Base-by-base conservation (phyloP, 2,888 invertebrate species). In the Latrodectus elegans region DNA sequence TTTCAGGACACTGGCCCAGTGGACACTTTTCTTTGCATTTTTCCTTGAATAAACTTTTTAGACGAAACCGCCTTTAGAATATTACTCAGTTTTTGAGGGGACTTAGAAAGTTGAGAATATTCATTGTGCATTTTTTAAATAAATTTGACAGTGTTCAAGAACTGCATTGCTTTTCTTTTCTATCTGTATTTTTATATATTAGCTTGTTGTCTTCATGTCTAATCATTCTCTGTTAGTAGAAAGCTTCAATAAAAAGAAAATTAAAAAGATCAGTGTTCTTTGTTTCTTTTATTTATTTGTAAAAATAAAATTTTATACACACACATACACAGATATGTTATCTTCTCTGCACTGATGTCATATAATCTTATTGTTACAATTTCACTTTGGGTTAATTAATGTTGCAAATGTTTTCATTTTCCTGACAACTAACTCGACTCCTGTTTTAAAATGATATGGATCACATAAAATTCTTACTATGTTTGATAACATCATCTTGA, bases 191-290 rank as follows among this genome's bases (percentile, higher is more conserved):
- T 88, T 84, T 85, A 80, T 83, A 80, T 86, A 67, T 81, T 81
- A 86, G 85, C 86, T 89, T 89, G 89, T 89, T 89, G 89, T 89
- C 89, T 89, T 89, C 89, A 89, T 89, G 89, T 89, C 89, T 89
- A 88, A 89, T 89, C 89, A 89, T 88, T 89, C 84, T 85, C 67
- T 88, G 88, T 88, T 88, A 85, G 84, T 88, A 88, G 82, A 68
- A 85, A 85, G 38, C 84, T 71, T 80, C 64, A 84, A 84, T 84
- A 88, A 88, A 88, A 84, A 38, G 4, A 38, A 38, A 38, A 6
- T 38, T 38, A 38, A 38, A 38, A 38, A 38, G 38, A 38, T 1
- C 6, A 38, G 6, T 38, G 38, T 38, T 38, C 38, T 38, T 38
- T 38, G 38, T 38, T 38, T 38, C 38, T 38, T 38, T 38, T 38